Percentiles rank a stretch among this genome's conserved stretches.
phyloP scores from a whole-genome alignment of 2,888 invertebrate genomes.

The Epistrophe eligans region DNA sequence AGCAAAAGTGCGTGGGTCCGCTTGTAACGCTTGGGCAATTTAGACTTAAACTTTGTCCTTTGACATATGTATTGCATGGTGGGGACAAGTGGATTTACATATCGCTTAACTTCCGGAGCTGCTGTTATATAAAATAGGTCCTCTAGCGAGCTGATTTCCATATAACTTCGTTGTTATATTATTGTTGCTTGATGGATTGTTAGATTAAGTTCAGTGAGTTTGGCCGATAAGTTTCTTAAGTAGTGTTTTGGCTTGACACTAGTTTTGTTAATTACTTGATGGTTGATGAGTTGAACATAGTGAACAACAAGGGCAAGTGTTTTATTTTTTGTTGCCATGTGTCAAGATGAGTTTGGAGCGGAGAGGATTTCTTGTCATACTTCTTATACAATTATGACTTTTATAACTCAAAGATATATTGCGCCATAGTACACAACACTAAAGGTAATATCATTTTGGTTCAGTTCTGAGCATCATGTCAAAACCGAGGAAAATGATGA shows the following conservation, averaged over 20 bases:
- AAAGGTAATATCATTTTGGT: too few species aligned
- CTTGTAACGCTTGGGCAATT: slow-evolving; percentile 56
- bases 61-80: slow-evolving; percentile 56
- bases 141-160: slow-evolving; percentile 5
- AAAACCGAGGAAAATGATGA: too few species aligned
- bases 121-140: background rate
- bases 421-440: too few species aligned
- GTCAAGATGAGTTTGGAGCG: too few species aligned
- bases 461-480: too few species aligned
- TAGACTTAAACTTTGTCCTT: slow-evolving; percentile 60
- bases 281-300: background rate
- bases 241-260: slow-evolving; percentile 12
- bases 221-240: slow-evolving; percentile 21
- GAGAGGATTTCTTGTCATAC: too few species aligned
- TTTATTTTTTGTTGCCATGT: too few species aligned
- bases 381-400: too few species aligned
- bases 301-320: too few species aligned
- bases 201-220: slow-evolving; percentile 34
- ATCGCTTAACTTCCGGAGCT: slow-evolving; percentile 44
- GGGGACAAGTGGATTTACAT: slow-evolving; percentile 70
- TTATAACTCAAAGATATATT: too few species aligned
- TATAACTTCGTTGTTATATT: slow-evolving; percentile 19
- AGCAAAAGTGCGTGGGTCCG: slow-evolving; percentile 49
- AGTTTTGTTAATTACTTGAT: slow-evolving; percentile 4
- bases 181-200: slow-evolving; percentile 22